Evolutionary conservation across 2,113 vertebrate species (phyloP), one percentile per base, ranked within the genome.

Genomic region (Butorides virescens): DNA sequence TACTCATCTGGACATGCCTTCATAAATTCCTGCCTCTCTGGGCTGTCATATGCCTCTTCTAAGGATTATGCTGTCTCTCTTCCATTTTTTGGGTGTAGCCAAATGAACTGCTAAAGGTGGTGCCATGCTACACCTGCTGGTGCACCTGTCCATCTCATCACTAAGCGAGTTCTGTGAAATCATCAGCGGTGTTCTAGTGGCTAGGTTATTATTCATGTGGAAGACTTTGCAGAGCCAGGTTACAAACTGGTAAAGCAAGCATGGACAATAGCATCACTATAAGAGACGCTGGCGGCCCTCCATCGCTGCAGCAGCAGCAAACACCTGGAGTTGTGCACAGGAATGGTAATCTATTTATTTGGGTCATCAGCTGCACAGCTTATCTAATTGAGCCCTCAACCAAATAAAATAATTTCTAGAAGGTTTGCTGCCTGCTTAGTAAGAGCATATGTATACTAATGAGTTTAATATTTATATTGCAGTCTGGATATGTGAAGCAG

Each of bases 221-320:
- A 63, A 71, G 32, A 21, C 44, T 62, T 80, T 29, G 23, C 55
- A 78, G 46, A 18, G 30, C 19, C 10, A 20, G 13, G 9, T 65
- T 76, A 14, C 13, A 47, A 65, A 49, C n/a, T n/a, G 7, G 25
- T 77, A 36, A 84, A 74, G 30, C 22, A 67, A 89, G 46, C 10
- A 39, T 39, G 53, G 30, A 15, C 32, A 58, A 5, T 4, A 74
- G 23, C 19, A 26, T 37, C 68, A 26, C 49, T 44, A 47, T 65
- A 39, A 39, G 62, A 47, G 46, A 18, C 27, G 23, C 22, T 19
- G 39, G 12, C 37, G 26, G 32, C 10, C 15, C 5, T 89, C 16
- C 30, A 16, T 17, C 1, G 1, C 30, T 1, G 2, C 52, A 46
- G 32, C 52, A 68, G n/a, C 49, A 63, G 18, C 1, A 4, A 79